A percentile compares a stretch with the other conserved stretches of the same genome.
These are phyloP conservation scores for Dendrophyllia cribrosa DNA, from an alignment of 64 coral and sea anemone species.

Conservation along the genomic window DNA sequence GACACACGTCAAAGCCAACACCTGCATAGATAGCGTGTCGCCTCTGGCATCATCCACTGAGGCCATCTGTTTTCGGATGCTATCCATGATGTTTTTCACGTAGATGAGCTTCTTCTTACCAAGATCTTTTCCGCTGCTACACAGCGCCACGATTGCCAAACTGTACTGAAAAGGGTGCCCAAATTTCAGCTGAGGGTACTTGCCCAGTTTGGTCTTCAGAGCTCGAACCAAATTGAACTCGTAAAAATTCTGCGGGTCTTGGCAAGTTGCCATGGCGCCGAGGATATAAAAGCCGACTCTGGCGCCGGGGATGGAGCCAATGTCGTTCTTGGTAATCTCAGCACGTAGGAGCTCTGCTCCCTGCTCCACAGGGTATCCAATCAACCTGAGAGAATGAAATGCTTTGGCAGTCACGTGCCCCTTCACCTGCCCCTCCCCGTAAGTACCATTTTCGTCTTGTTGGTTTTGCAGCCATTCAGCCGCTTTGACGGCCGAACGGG, in stretches of 20 bases:
- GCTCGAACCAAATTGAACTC: slow-evolving; percentile 31
- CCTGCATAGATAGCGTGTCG: slow-evolving; percentile 13
- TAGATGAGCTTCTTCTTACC: not conserved
- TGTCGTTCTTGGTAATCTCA: slow-evolving; percentile 24
- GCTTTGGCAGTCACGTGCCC: not conserved
- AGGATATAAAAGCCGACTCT: slow-evolving; percentile 20
- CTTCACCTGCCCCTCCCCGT: slow-evolving; percentile 9
- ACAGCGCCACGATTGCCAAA: slow-evolving; percentile 40
- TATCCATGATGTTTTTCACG: not conserved
- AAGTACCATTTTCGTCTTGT: slow-evolving; percentile 27
- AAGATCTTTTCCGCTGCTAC: not conserved
- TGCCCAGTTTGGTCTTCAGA: slow-evolving; percentile 14
- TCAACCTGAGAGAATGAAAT: slow-evolving; percentile 41
- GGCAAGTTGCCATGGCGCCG: slow-evolving; percentile 37
- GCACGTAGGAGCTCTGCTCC: slow-evolving; percentile 22
- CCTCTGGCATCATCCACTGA: not conserved
- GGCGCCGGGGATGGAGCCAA: slow-evolving; percentile 8
- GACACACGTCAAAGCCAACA: slow-evolving; percentile 1
- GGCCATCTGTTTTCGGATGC: not conserved
- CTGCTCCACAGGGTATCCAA: slow-evolving; percentile 18
- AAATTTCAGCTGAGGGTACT: slow-evolving; percentile 35
- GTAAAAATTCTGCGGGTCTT: slow-evolving; percentile 31
- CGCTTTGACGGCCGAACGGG: slow-evolving; percentile 30
- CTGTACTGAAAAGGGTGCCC: slow-evolving; percentile 56
- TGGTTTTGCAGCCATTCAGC: slow-evolving; percentile 47